Evolutionary conservation across 2,797 vertebrate species (phyloP).

Genomic region (Channallabes apus): DNA sequence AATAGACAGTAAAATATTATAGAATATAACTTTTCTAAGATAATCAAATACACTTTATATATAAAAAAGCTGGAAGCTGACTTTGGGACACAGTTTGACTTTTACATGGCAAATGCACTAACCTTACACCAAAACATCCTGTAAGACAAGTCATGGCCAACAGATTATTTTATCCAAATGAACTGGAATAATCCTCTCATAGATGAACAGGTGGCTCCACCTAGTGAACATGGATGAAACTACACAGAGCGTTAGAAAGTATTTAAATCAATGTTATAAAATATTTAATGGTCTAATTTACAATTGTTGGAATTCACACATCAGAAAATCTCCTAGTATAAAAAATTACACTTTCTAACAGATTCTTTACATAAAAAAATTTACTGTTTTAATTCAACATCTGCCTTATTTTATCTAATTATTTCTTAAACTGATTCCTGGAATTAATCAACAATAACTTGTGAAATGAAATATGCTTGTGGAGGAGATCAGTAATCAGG

Average conservation of each 20-base stretch:
- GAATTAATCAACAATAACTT: too few relatives aligned
- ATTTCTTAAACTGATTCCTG: not conserved
- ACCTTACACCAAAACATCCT: not conserved
- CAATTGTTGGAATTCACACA: not conserved
- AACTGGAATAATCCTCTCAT: not conserved
- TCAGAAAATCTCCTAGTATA: not conserved
- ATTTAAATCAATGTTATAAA: not conserved
- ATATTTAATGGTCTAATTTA: not conserved
- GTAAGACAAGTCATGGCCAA: too few relatives aligned
- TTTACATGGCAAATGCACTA: not conserved
- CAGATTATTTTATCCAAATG: too few relatives aligned
- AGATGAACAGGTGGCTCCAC: not conserved
- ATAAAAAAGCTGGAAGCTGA: not conserved
- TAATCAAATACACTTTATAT: not conserved
- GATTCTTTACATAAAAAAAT: not conserved
- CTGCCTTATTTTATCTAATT: not conserved
- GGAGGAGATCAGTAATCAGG: not conserved
- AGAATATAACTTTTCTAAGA: not conserved
- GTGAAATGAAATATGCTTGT: too few relatives aligned
- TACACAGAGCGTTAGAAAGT: not conserved
- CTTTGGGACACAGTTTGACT: not conserved
- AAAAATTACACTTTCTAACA: not conserved
- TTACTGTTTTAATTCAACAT: not conserved
- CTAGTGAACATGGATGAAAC: slow-evolving; percentile 7
- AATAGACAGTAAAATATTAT: not conserved